phyloP scores from a whole-genome alignment of 2,113 vertebrate species.

The Scalopus aquaticus region DNA sequence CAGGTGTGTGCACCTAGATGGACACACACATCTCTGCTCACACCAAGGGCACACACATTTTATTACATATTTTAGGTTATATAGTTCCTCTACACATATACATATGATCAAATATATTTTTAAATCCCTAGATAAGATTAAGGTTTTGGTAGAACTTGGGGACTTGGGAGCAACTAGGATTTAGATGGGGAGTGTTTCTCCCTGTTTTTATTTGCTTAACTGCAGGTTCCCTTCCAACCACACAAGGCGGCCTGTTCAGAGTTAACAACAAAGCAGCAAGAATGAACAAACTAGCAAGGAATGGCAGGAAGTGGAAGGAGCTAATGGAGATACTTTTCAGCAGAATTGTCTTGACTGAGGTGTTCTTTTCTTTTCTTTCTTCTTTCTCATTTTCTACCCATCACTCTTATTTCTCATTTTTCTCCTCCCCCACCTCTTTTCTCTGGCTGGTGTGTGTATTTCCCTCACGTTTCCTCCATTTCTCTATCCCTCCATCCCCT shows the following conservation, averaged over 20 bases:
- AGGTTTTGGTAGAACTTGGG: background rate
- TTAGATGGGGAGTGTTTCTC: no score
- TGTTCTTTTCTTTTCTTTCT: no score
- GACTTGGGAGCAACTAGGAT: no score
- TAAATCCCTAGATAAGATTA: background rate
- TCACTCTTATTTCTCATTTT: background rate
- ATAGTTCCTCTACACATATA: no score
- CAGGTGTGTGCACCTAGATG: background rate
- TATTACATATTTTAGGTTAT: no score
- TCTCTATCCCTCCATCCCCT: background rate
- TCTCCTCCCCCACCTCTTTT: background rate
- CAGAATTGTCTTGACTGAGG: background rate
- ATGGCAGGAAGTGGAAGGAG: background rate
- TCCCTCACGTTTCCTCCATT: no score
- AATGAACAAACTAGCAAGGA: background rate
- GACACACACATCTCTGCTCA: background rate
- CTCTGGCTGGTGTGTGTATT: background rate
- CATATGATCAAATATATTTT: background rate
- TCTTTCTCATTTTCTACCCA: no score
- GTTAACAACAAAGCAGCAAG: background rate
- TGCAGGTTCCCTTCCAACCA: no score
- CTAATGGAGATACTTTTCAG: accelerated
- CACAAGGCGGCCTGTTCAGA: background rate
- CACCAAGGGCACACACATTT: no score
- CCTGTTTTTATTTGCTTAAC: no score